These are phyloP conservation scores for Ancistrus triradiatus DNA, from an alignment of 2,113 vertebrate species.

Conservation along the genomic window DNA sequence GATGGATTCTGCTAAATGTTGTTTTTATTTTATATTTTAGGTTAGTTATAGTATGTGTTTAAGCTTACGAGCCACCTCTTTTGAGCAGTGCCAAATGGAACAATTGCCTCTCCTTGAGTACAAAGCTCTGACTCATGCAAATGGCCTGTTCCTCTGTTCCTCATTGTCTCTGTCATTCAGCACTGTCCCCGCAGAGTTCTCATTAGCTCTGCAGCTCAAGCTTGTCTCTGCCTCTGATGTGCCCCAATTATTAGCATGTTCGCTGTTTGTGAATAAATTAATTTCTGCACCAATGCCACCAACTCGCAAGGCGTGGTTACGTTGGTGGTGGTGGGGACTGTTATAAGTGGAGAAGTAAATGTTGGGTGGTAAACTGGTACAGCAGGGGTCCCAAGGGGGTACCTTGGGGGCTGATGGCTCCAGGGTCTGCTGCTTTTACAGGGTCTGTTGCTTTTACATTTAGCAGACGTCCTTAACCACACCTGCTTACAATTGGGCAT, in stretches of 20 bases:
- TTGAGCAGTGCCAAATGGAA: constrained; percentile 28
- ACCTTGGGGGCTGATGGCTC: too few species aligned
- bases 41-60: constrained; percentile 6
- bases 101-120: constrained; percentile 31
- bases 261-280: constrained; percentile 23
- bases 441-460: too few species aligned
- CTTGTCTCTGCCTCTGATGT: constrained; percentile 29
- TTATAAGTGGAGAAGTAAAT: background rate
- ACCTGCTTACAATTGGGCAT: too few species aligned
- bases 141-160: constrained; percentile 30
- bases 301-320: constrained; percentile 12
- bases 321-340: background rate
- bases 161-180: constrained; percentile 31
- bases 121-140: constrained; percentile 31
- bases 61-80: constrained; percentile 18
- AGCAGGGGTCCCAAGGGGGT: too few species aligned
- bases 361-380: too few species aligned
- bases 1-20: constrained; percentile 32
- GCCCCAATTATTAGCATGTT: constrained; percentile 26
- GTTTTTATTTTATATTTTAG: too few species aligned
- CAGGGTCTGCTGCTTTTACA: too few species aligned
- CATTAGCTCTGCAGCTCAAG: constrained; percentile 26
- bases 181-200: constrained; percentile 29
- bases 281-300: constrained; percentile 10
- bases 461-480: too few species aligned